These are phyloP conservation scores for Stegostoma tigrinum DNA, from an alignment of 2,113 vertebrate genomes.

Conservation along the genomic window DNA sequence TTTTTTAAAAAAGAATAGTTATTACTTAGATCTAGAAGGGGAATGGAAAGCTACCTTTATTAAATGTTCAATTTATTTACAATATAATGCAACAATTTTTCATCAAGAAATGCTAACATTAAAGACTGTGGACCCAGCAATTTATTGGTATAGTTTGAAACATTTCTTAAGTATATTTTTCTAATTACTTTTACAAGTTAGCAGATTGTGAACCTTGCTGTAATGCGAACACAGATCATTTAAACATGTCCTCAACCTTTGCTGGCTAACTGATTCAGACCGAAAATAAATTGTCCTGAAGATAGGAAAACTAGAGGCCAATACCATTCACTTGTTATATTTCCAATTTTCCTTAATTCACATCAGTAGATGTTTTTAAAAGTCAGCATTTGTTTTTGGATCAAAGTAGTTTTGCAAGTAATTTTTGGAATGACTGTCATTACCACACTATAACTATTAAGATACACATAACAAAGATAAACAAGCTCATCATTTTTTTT, in stretches of 20 bases:
- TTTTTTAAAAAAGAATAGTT: neutral
- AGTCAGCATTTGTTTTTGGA: neutral
- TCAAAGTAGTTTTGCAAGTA: neutral
- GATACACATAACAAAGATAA: neutral
- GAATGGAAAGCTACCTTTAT: neutral
- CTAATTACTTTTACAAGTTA: neutral
- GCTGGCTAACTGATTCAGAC: neutral
- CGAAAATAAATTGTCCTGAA: slow-evolving; percentile 39
- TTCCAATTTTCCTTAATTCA: neutral
- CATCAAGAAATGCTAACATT: neutral
- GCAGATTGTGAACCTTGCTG: too few species aligned
- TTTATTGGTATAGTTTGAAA: neutral
- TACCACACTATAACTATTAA: neutral
- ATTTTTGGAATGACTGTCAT: neutral
- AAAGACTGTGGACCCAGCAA: neutral
- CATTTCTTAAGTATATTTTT: neutral
- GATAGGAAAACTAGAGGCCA: neutral
- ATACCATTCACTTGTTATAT: neutral
- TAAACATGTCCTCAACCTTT: neutral
- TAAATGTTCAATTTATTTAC: neutral
- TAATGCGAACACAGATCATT: neutral
- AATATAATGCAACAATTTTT: neutral
- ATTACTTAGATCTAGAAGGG: neutral
- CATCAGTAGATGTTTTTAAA: neutral
- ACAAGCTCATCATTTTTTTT: neutral